Percentiles rank a stretch among this genome's conserved stretches.
phyloP scores from a whole-genome alignment of 2,888 invertebrate species.

The Drosophila recens region DNA sequence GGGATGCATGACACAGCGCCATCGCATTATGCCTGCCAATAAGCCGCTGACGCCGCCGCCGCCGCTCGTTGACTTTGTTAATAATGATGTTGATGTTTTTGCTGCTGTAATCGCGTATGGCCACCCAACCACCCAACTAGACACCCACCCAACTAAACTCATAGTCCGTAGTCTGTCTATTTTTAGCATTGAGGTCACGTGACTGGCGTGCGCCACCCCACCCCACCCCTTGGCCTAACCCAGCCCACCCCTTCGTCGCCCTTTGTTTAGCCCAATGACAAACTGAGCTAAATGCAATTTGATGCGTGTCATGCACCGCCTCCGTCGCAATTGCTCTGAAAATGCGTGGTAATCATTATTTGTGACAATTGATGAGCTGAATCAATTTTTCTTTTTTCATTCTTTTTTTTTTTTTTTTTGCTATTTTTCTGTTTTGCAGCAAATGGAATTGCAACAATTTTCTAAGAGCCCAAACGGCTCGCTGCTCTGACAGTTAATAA shows the following conservation, averaged over 20 bases:
- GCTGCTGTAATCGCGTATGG: constrained; percentile 43
- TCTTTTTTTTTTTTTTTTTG: not conserved
- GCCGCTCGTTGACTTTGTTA: constrained; percentile 72
- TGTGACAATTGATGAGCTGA: constrained; percentile 73
- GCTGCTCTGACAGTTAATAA: constrained; percentile 68
- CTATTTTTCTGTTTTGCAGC: constrained; percentile 6
- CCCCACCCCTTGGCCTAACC: not conserved
- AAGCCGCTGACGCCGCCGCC: constrained; percentile 37
- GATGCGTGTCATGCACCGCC: constrained; percentile 70
- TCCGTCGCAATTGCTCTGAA: constrained; percentile 38
- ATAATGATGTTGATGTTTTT: constrained; percentile 67
- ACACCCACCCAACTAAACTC: not conserved
- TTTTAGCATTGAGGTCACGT: constrained; percentile 72
- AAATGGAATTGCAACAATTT: constrained; percentile 49
- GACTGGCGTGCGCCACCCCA: constrained; percentile 41
- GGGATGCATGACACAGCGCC: constrained; percentile 66
- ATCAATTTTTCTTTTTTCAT: constrained; percentile 56
- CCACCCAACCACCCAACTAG: constrained; percentile 10
- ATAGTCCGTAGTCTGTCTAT: constrained; percentile 33
- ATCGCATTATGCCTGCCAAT: constrained; percentile 68
- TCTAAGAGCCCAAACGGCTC: constrained; percentile 48
- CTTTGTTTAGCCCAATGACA: constrained; percentile 54
- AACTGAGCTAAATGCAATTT: constrained; percentile 79
- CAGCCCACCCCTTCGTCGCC: not conserved
- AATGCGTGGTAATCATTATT: constrained; percentile 79